Base-by-base conservation (phyloP, 2,797 vertebrate genomes). In the Myoxocephalus aenaeus region DNA sequence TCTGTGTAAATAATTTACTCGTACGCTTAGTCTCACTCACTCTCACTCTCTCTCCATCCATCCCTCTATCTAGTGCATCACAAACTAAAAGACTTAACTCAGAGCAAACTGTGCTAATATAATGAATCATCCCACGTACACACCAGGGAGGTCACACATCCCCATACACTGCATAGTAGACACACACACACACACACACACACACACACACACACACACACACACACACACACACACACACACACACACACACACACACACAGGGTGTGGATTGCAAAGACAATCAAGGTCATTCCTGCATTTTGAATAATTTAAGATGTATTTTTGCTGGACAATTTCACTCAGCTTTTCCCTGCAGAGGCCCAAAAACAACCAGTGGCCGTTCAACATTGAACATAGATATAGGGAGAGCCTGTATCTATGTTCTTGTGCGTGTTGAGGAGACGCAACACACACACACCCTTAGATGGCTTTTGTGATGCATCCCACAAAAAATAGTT, bases 1-100 rank as follows among this genome's bases (percentile, higher is more conserved):
- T 77, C 66, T 0, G 84, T 90, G 80, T 96, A 93, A 96, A 96
- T 96, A 94, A 96, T 96, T 96, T 90, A 95, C 84, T 81, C 65
- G 67, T 61, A 69, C 14, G 74, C 84, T 86, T 65, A 79, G 84
- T 88, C 77, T 62, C 77, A 84, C 70, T 72, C 73, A 76, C 53
- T 53, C 64, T 44, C 80, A 61, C 53, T 70, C 20, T 14, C 25
- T 70, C 20, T 40, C 40, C 32, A 64, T 69, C 44, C 56, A 59
- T 80, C 50, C 58, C 44, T 74, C 54, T 50, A 53, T 76, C 63
- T 58, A 69, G 48, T 68, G 44, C 67, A 71, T 85, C 82, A 56
- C 79, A 71, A 78, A 81, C n/a, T 68, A 64, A 84, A 77, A 69
- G 61, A 74, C 27, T 72, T 1, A 70, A 83, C 65, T 80, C 58